Conservation (phyloP, 2,888 invertebrate genomes). For the Hydriomena furcata region DNA sequence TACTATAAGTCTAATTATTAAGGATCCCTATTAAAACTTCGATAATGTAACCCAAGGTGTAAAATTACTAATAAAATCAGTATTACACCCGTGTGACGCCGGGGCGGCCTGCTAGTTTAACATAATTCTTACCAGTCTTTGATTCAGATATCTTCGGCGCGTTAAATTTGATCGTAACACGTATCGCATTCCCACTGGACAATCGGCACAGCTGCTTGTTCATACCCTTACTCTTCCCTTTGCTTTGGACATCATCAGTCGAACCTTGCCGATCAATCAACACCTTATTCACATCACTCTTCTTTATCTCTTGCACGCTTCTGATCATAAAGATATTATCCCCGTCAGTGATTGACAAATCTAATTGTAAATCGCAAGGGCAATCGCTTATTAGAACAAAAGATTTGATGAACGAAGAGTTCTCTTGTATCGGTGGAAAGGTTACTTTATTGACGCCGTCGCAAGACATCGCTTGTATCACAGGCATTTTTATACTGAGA, state of each 20-base stretch:
- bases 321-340: slow-evolving; percentile 62
- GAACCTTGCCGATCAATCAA: slow-evolving; percentile 55
- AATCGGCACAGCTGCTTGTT: slow-evolving; percentile 68
- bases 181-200: slow-evolving; percentile 66
- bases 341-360: slow-evolving; percentile 57
- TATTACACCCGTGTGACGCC: too few species aligned
- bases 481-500: slow-evolving; percentile 63
- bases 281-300: slow-evolving; percentile 64
- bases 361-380: slow-evolving; percentile 63
- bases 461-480: slow-evolving; percentile 65
- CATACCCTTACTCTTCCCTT: slow-evolving; percentile 52
- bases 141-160: slow-evolving; percentile 60
- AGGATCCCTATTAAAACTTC: too few species aligned
- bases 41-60: too few species aligned
- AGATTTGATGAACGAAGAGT: slow-evolving; percentile 49
- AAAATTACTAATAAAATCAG: too few species aligned
- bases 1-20: too few species aligned
- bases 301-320: slow-evolving; percentile 68
- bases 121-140: slow-evolving; percentile 54
- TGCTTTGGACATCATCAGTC: slow-evolving; percentile 48
- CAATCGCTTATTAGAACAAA: slow-evolving; percentile 71
- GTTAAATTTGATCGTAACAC: slow-evolving; percentile 60
- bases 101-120: too few species aligned
- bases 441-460: slow-evolving; percentile 65
- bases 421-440: slow-evolving; percentile 62